A percentile compares a stretch with the other conserved stretches of the same genome.
phyloP scores from a whole-genome alignment of 2,113 vertebrate genomes.

The Panthera uncia region DNA sequence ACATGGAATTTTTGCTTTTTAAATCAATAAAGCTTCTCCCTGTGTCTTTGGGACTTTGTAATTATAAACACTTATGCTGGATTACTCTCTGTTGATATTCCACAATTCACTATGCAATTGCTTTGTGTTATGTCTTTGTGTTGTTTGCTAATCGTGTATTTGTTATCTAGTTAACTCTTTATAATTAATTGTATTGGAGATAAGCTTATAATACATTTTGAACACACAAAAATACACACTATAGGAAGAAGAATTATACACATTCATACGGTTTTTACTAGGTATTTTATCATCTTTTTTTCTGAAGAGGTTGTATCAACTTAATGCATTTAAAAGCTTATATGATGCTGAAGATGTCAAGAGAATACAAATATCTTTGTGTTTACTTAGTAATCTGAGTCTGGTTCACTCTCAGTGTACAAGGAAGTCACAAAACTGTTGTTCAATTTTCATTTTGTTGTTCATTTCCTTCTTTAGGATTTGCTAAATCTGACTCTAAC shows the following conservation, averaged over 20 bases:
- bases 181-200: not conserved
- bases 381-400: not conserved
- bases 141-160: not conserved
- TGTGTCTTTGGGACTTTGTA: not conserved
- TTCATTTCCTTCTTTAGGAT: not conserved
- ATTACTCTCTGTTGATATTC: not conserved
- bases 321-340: not conserved
- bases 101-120: not conserved
- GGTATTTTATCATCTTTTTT: not conserved
- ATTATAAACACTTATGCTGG: not conserved
- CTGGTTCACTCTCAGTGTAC: not conserved
- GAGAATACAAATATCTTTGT: not conserved
- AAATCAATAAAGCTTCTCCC: not conserved
- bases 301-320: not conserved
- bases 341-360: not conserved
- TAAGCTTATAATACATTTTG: not conserved
- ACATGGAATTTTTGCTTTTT: not conserved
- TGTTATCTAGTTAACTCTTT: not conserved
- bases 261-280: not conserved
- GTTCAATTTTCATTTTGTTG: not conserved
- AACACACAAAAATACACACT: not conserved
- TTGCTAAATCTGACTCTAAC: not conserved
- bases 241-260: not conserved
- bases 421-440: not conserved
- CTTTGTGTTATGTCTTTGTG: not conserved